Base-by-base conservation (phyloP, 2,113 vertebrate species). In the Butastur rufipennis region DNA sequence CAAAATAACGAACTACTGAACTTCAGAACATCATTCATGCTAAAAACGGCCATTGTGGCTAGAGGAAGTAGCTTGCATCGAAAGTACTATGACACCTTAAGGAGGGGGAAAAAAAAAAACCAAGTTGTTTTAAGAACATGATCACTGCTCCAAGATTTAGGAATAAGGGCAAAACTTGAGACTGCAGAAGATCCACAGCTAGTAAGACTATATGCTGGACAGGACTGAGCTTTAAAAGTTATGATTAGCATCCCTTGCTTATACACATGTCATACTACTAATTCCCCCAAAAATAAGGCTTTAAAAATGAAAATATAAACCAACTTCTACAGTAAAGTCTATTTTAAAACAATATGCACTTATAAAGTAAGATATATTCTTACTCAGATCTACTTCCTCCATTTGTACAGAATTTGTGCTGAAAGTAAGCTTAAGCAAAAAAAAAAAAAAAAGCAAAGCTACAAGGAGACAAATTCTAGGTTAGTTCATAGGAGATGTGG, bases 81-180 rank as follows among this genome's bases (percentile, higher is more conserved):
- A 50, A 95, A 31, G 18, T 55, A 83, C 7, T 36, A 75, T 45
- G 45, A 56, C 11, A 61, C 6, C 40, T 42, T 52, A 34, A 59
- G 7, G 4, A 9, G 4, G 1, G 4, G 9, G 14, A 34, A 18
- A 19, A 31, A 32, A 26, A 47, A 7, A 34, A 10, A 14, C 8
- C 16, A 34, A 34, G 21, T 42, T 42, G 22, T 20, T 52, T 59
- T 22, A 82, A 45, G 23, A 73, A 45, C 15, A 36, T 7, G 18
- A 58, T 52, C 61, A 29, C 48, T 52, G 40, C 22, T 68, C 43
- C 22, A 42, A 42, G 47, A 65, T 38, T 84, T 31, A 36, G 9
- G 13, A 77, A 31, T 10, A 56, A 63, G 1, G 2, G 13, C 7
- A 90, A 85, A 58, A 68, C 16, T 73, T 65, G 40, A 81, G 58